phyloP scores from a whole-genome alignment of 2,113 vertebrate genomes.

The Mormoops blainvillei region DNA sequence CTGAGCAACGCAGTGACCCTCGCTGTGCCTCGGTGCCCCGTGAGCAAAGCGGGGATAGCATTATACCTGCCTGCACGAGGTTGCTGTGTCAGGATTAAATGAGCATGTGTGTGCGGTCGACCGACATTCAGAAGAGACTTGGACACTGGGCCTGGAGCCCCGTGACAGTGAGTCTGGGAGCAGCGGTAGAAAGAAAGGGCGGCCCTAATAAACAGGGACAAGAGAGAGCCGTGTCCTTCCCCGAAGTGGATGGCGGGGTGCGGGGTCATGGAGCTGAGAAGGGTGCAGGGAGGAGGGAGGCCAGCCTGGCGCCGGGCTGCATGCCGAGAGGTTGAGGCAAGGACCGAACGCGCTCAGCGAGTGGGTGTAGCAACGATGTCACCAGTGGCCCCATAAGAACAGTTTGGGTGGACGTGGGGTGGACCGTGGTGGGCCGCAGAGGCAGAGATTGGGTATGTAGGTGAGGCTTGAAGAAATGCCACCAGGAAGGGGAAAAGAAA shows the following conservation, averaged over 20 bases:
- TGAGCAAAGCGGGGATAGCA: neutral
- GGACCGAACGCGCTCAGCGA: fast-evolving
- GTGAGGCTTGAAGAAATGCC: neutral
- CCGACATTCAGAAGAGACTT: neutral
- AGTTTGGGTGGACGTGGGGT: neutral
- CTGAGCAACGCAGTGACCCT: neutral
- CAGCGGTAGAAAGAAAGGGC: neutral
- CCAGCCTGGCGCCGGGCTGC: neutral
- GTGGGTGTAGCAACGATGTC: neutral
- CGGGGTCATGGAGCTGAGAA: fast-evolving
- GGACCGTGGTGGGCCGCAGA: neutral
- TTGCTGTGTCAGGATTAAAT: neutral
- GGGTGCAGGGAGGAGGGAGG: neutral
- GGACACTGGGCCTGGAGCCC: neutral
- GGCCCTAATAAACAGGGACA: neutral
- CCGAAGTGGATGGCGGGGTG: fast-evolving
- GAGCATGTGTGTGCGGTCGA: neutral
- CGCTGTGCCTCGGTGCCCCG: neutral
- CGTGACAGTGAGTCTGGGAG: neutral
- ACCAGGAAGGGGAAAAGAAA: neutral
- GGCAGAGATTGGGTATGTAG: neutral
- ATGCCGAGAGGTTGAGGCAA: neutral
- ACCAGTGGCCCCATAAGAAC: neutral
- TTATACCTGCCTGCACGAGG: neutral
- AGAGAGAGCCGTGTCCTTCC: neutral